Evolutionary conservation across 2,888 invertebrate species (phyloP).

Genomic region (Xestia c-nigrum): DNA sequence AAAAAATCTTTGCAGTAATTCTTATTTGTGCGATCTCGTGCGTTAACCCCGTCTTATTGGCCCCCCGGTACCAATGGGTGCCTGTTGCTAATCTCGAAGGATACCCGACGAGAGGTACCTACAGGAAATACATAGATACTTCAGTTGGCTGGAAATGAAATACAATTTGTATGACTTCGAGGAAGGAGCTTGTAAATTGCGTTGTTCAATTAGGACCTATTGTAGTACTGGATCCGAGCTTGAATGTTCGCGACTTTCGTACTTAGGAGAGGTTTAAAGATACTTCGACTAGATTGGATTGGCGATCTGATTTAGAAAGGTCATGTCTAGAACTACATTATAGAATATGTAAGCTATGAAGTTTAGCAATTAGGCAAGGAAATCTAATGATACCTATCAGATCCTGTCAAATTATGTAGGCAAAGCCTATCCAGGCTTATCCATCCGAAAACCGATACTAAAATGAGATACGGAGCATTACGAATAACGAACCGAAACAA

Average conservation of each 20-base stretch:
- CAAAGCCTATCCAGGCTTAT: background rate
- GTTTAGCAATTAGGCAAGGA: background rate
- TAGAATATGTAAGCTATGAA: background rate
- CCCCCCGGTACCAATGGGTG: conserved; percentile 59
- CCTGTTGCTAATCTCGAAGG: conserved; percentile 69
- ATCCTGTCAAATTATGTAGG: background rate
- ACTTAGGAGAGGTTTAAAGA: conserved; percentile 23
- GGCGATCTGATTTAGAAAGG: conserved; percentile 18
- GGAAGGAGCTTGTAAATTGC: conserved; percentile 38
- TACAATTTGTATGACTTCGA: conserved; percentile 60
- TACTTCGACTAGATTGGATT: conserved; percentile 32
- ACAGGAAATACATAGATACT: conserved; percentile 30
- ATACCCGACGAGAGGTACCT: conserved; percentile 16
- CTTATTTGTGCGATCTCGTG: conserved; percentile 59
- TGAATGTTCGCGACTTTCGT: background rate
- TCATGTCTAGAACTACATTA: background rate
- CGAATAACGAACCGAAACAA: conserved; percentile 29
- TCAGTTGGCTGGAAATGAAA: conserved; percentile 47
- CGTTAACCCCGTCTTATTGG: conserved; percentile 55
- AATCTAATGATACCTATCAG: background rate
- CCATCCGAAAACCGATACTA: conserved; percentile 6
- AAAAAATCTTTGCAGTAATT: conserved; percentile 53
- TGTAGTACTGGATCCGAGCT: conserved; percentile 26
- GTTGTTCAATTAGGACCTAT: conserved; percentile 48
- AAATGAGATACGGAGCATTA: conserved; percentile 48